Evolutionary conservation across 2,797 vertebrate genomes (phyloP).

Genomic region (Tragelaphus eurycerus): DNA sequence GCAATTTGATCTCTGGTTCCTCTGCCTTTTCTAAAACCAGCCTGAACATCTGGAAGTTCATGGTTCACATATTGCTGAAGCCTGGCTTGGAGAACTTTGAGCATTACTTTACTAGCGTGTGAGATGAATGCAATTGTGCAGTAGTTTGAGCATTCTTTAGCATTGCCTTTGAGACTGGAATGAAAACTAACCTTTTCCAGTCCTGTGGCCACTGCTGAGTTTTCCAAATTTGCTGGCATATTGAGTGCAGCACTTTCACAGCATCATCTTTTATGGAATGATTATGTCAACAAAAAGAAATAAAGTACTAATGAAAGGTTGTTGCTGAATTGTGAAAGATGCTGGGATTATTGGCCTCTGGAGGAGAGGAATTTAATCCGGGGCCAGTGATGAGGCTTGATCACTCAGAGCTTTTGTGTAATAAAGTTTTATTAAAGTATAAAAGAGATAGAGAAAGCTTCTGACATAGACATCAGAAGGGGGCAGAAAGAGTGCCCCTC

Average conservation of each 20-base stretch:
- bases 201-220: neutral
- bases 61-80: neutral
- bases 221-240: neutral
- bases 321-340: neutral
- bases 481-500: neutral
- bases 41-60: neutral
- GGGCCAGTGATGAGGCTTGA: neutral
- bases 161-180: neutral
- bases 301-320: neutral
- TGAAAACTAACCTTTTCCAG: neutral
- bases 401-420: neutral
- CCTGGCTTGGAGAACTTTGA: neutral
- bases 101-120: neutral
- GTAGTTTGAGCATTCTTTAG: neutral
- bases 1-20: neutral
- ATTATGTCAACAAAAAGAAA: neutral
- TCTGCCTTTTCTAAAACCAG: neutral
- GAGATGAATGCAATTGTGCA: rapidly evolving
- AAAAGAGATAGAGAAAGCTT: neutral
- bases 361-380: neutral
- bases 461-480: neutral
- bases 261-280: neutral
- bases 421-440: neutral
- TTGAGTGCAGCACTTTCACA: neutral
- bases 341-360: neutral